Percentiles rank a stretch among this genome's conserved stretches.
These are phyloP conservation scores for Thermophis baileyi DNA, from an alignment of 2,113 vertebrate species.

Conservation along the genomic window DNA sequence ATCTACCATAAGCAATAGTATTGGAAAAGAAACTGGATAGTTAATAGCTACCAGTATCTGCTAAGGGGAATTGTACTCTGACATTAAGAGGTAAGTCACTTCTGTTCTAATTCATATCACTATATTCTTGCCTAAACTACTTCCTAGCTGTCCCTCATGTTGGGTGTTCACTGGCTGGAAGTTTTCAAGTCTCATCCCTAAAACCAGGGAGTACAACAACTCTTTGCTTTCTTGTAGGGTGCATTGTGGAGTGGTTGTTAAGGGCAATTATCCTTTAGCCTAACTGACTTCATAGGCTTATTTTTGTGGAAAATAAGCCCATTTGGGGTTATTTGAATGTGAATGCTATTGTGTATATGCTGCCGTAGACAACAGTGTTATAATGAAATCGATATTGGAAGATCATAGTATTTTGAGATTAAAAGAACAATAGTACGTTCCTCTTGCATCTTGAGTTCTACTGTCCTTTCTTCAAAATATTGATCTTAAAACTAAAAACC, in stretches of 20 bases:
- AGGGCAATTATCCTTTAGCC: not conserved
- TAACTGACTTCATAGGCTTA: not conserved
- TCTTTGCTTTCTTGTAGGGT: not conserved
- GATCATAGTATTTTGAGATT: not conserved
- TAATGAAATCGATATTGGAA: not conserved
- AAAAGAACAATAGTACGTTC: not conserved
- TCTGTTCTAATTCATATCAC: not conserved
- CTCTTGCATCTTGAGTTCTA: not conserved
- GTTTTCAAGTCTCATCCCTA: not conserved
- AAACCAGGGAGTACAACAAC: not conserved
- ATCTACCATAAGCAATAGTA: not conserved
- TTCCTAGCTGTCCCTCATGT: not conserved
- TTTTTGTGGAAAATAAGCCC: not conserved
- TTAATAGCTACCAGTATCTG: not conserved
- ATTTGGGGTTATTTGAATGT: not conserved
- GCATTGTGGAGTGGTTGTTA: not conserved
- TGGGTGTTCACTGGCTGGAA: not conserved
- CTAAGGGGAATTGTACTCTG: not conserved
- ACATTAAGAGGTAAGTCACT: not conserved
- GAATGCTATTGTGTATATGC: not conserved
- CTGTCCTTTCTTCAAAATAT: not conserved
- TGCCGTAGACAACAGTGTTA: not conserved
- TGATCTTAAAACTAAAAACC: not conserved
- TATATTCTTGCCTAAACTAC: not conserved
- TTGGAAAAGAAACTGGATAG: not conserved